Conservation (phyloP, 2,113 vertebrate genomes). For the Oplegnathus fasciatus region DNA sequence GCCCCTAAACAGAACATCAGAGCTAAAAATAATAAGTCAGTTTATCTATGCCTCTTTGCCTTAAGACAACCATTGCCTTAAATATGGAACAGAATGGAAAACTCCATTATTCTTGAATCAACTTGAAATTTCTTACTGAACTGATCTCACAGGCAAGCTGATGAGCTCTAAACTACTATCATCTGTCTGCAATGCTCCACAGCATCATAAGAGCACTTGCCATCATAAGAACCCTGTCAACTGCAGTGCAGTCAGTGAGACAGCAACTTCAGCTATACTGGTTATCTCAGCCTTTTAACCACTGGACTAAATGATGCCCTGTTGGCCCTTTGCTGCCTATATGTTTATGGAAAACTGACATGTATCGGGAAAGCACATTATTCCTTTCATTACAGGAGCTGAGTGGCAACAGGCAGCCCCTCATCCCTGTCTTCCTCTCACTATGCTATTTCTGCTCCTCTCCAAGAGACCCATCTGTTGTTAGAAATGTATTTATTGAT, state of each 20-base stretch:
- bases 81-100: neutral
- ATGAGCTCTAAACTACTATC: conserved; percentile 43
- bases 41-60: neutral
- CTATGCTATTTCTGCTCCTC: conserved; percentile 35
- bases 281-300: conserved; percentile 25
- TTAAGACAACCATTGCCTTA: neutral
- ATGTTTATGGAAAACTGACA: conserved; percentile 43
- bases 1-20: neutral
- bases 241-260: conserved; percentile 24
- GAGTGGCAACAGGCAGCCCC: conserved; percentile 26
- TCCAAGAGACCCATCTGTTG: conserved; percentile 70
- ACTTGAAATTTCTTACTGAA: conserved; percentile 26
- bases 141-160: conserved; percentile 21
- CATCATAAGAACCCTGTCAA: conserved; percentile 40
- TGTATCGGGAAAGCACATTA: conserved; percentile 9
- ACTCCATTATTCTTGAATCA: neutral
- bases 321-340: conserved; percentile 11
- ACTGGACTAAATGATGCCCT: conserved; percentile 19
- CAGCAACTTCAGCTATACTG: conserved; percentile 15
- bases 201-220: conserved; percentile 42
- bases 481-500: conserved; percentile 73
- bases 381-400: conserved; percentile 8
- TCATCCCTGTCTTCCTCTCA: conserved; percentile 15
- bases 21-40: neutral
- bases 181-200: conserved; percentile 44